A percentile compares a stretch with the other conserved stretches of the same genome.
Evolutionary conservation across 2,888 invertebrate species (phyloP).

Genomic region (Lithodes maja): DNA sequence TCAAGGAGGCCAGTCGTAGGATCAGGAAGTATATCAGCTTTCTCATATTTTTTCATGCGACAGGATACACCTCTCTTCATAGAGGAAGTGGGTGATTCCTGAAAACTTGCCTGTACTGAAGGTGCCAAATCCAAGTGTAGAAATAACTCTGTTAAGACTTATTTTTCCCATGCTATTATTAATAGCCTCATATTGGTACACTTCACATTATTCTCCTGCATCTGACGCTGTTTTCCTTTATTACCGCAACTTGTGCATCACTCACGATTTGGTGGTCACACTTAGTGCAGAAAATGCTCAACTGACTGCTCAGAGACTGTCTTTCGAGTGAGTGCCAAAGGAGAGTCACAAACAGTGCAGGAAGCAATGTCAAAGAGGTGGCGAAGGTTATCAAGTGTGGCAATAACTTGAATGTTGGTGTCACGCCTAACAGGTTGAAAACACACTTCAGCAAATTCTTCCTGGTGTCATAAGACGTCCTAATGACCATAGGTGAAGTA

Average conservation of each 20-base stretch:
- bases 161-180: background rate
- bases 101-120: background rate
- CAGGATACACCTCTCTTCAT: background rate
- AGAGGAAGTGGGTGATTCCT: background rate
- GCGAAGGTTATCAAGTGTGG: background rate
- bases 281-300: background rate
- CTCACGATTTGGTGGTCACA: background rate
- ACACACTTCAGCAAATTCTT: background rate
- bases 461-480: background rate
- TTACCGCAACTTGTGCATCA: background rate
- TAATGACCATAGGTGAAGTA: background rate
- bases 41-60: background rate
- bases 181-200: background rate
- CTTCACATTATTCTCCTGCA: constrained; percentile 2
- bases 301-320: background rate
- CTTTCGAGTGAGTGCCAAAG: background rate
- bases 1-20: constrained; percentile 20
- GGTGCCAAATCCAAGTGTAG: constrained; percentile 4
- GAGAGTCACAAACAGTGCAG: background rate
- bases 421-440: background rate
- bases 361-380: background rate
- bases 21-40: background rate
- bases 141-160: background rate
- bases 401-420: background rate
- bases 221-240: background rate